phyloP scores from a whole-genome alignment of 2,113 vertebrate genomes.

The Tychaedon coryphoeus region DNA sequence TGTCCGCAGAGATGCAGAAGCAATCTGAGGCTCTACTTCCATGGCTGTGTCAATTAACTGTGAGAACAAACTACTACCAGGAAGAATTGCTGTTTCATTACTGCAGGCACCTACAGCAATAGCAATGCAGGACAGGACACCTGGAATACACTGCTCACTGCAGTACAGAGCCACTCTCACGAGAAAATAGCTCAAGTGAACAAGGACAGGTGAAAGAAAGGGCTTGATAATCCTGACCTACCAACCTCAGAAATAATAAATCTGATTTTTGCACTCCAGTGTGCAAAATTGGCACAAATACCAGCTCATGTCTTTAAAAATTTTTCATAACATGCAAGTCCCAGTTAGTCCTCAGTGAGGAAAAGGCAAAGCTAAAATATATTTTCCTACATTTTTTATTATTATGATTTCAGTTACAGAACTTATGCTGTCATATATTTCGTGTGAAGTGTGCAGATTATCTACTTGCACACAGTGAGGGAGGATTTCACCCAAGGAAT shows the following conservation, averaged over 20 bases:
- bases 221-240: background rate
- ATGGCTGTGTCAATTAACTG: constrained; percentile 5
- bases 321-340: background rate
- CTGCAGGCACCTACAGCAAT: background rate
- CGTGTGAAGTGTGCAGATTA: background rate
- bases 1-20: background rate
- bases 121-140: background rate
- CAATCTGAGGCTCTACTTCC: background rate
- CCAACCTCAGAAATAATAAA: background rate
- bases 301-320: accelerated
- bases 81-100: background rate
- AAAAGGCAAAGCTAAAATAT: background rate
- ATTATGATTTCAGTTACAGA: background rate
- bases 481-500: background rate
- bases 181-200: background rate
- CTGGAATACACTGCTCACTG: background rate
- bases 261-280: background rate
- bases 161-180: background rate
- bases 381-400: background rate
- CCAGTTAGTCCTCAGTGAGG: background rate
- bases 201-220: background rate
- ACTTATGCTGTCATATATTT: background rate
- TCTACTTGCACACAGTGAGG: background rate
- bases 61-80: constrained; percentile 10
- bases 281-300: background rate